A percentile compares a stretch with the other conserved stretches of the same genome.
Conservation (phyloP, 2,888 invertebrate species). For the Galeopsomyia nigrocyanea region DNA sequence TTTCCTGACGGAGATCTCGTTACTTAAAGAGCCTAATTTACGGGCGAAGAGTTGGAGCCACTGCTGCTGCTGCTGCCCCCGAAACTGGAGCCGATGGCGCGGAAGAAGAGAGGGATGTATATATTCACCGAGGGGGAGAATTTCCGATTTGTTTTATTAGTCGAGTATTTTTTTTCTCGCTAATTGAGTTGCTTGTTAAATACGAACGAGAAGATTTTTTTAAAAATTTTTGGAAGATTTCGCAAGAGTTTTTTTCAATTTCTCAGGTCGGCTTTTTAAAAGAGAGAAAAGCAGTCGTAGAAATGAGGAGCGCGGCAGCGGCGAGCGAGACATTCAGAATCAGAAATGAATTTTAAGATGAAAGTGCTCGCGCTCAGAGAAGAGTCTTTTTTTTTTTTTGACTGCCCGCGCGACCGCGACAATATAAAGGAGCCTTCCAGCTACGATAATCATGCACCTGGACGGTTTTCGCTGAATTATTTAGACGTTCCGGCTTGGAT, state of each 20-base stretch:
- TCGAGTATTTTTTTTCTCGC: conserved; percentile 1
- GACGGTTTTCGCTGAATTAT: too few relatives aligned
- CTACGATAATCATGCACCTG: too few relatives aligned
- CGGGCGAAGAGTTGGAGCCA: conserved; percentile 2
- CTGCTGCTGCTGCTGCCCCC: not conserved
- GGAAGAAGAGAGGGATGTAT: conserved; percentile 8
- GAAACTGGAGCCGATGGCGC: conserved; percentile 31
- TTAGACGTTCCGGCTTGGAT: too few relatives aligned
- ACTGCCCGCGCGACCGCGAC: too few relatives aligned
- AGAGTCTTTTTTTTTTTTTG: too few relatives aligned
- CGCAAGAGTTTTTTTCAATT: not conserved
- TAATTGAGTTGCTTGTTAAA: conserved; percentile 12
- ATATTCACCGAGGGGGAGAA: not conserved
- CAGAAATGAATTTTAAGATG: conserved; percentile 49
- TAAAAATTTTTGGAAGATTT: not conserved
- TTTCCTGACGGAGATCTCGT: conserved; percentile 13
- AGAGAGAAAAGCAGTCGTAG: not conserved
- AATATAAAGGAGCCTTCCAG: too few relatives aligned
- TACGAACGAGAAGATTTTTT: conserved; percentile 1
- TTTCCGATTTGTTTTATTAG: conserved; percentile 17
- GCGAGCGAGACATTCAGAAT: conserved; percentile 33
- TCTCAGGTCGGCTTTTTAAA: not conserved
- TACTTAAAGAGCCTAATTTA: conserved; percentile 41
- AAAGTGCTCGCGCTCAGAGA: conserved; percentile 11
- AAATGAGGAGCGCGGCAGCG: not conserved